A percentile compares a stretch with the other conserved stretches of the same genome.
These are phyloP conservation scores for Ochropleura plecta DNA, from an alignment of 2,888 invertebrate species.

Conservation along the genomic window DNA sequence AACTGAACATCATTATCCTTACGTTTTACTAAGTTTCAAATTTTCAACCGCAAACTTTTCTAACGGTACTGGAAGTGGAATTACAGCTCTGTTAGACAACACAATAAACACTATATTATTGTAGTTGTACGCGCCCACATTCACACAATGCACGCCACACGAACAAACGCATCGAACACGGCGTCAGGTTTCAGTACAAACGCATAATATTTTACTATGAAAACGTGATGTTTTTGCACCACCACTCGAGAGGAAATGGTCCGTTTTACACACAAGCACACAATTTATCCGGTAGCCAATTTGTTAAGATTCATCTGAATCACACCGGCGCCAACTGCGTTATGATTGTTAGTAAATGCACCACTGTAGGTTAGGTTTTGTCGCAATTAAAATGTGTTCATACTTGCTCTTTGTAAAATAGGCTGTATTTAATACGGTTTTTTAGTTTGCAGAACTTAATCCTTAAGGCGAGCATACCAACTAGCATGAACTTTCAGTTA, in stretches of 20 bases:
- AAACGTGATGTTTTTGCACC: slow-evolving; percentile 76
- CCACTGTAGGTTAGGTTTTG: slow-evolving; percentile 11
- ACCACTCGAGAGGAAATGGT: slow-evolving; percentile 60
- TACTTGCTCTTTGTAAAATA: slow-evolving; percentile 33
- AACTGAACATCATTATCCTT: slow-evolving; percentile 12
- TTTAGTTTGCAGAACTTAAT: slow-evolving; percentile 41
- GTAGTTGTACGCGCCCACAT: slow-evolving; percentile 37
- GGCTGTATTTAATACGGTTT: slow-evolving; percentile 15
- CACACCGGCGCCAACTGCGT: slow-evolving; percentile 13
- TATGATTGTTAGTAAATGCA: slow-evolving; percentile 28
- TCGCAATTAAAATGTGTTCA: slow-evolving; percentile 18
- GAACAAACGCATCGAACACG: slow-evolving; percentile 66
- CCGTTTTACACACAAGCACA: slow-evolving; percentile 49
- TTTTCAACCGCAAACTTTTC: slow-evolving; percentile 65
- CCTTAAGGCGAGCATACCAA: slow-evolving; percentile 33
- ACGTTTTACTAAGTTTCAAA: slow-evolving; percentile 30
- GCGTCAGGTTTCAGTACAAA: slow-evolving; percentile 74
- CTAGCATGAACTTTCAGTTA: slow-evolving; percentile 51
- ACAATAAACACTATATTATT: slow-evolving; percentile 63
- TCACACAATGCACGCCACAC: slow-evolving; percentile 65
- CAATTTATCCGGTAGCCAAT: slow-evolving; percentile 50
- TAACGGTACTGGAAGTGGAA: slow-evolving; percentile 65
- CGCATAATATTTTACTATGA: slow-evolving; percentile 74
- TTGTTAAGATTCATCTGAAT: slow-evolving; percentile 40
- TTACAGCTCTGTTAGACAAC: slow-evolving; percentile 59